Base-by-base conservation (phyloP, 2,888 invertebrate genomes). In the Siphonodentalium dalli region DNA sequence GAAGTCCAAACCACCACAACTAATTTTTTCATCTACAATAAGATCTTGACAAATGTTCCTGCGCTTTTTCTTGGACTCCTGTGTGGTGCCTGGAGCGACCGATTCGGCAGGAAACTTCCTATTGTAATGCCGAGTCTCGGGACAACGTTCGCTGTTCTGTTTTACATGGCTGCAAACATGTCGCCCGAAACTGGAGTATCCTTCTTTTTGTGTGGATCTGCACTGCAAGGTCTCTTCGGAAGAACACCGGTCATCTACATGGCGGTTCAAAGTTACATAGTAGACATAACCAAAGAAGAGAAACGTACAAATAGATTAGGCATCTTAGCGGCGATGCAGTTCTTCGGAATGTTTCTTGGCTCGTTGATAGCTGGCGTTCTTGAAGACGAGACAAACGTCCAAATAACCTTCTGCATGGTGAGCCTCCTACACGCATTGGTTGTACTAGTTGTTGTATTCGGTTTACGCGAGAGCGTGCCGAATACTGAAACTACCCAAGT, bases 51-150 rank as follows among this genome's bases (percentile, higher is more conserved):
- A 6, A 78, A 79, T 53, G 39, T 74, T 8, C 78, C 79, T 8
- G 78, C 76, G 7, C 55, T 78, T 15, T 53, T 77, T 29, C 61
- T 79, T 9, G 73, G 75, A 24, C 57, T 79, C 42, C 74, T 77
- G 53, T 79, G 78, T 54, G 78, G 78, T 3, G 75, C 77, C 0
- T 79, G 78, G 77, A 78, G 78, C 51, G 78, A 79, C 55, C 63
- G 66, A 39, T 65, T 74, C 37, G 78, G 78, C 1, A 65, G 79
- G n/a, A 78, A 77, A 39, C 41, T 70, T 2, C 68, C 68, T 1
- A 72, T 79, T 55, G 64, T 79, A 37, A 54, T 77, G 20, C 72
- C 76, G 1, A 71, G 74, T 47, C 52, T 74, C n/a, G 77, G 77
- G 5, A 72, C 75, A 27, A 68, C 74, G 1, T 54, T 78, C 20